A percentile compares a stretch with the other conserved stretches of the same genome.
These are phyloP conservation scores for Exocentrus adspersus DNA, from an alignment of 2,888 invertebrate species.

Conservation along the genomic window DNA sequence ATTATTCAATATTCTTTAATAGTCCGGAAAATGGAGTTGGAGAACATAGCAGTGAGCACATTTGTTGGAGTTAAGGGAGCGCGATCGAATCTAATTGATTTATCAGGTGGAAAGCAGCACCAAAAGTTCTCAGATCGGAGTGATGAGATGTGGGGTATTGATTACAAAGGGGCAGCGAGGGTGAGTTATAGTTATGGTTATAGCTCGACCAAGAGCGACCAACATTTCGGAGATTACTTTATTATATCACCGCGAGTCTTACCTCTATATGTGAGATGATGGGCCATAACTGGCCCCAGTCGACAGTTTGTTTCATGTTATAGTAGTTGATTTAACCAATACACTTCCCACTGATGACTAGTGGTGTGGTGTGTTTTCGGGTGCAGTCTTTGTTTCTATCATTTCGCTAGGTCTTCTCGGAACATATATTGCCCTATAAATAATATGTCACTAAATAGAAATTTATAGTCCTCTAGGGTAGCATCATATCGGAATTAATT, in stretches of 20 bases:
- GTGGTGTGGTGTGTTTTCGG: slow-evolving; percentile 47
- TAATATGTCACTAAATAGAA: slow-evolving; percentile 54
- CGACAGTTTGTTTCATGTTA: slow-evolving; percentile 62
- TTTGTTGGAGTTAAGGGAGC: background rate
- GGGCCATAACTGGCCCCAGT: slow-evolving; percentile 61
- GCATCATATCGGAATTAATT: slow-evolving; percentile 54
- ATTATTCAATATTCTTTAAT: no score
- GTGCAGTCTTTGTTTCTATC: slow-evolving; percentile 54
- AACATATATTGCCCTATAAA: slow-evolving; percentile 54
- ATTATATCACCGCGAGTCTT: slow-evolving; percentile 61
- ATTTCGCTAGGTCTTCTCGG: slow-evolving; percentile 47
- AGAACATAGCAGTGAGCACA: background rate
- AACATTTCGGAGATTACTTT: slow-evolving; percentile 63
- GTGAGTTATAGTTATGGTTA: slow-evolving; percentile 65
- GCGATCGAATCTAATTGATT: slow-evolving; percentile 57
- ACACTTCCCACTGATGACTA: slow-evolving; percentile 59
- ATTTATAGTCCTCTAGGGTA: slow-evolving; percentile 52
- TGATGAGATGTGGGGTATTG: slow-evolving; percentile 47
- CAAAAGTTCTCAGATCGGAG: slow-evolving; percentile 51
- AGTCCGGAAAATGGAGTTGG: background rate
- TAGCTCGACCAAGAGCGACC: slow-evolving; percentile 59
- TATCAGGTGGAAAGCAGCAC: slow-evolving; percentile 61
- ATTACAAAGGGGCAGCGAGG: slow-evolving; percentile 54
- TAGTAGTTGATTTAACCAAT: slow-evolving; percentile 61
- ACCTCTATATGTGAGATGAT: slow-evolving; percentile 63